Evolutionary conservation across 1,140 invertebrate genomes (phyloP).

Genomic region (Sweltsa coloradensis): DNA sequence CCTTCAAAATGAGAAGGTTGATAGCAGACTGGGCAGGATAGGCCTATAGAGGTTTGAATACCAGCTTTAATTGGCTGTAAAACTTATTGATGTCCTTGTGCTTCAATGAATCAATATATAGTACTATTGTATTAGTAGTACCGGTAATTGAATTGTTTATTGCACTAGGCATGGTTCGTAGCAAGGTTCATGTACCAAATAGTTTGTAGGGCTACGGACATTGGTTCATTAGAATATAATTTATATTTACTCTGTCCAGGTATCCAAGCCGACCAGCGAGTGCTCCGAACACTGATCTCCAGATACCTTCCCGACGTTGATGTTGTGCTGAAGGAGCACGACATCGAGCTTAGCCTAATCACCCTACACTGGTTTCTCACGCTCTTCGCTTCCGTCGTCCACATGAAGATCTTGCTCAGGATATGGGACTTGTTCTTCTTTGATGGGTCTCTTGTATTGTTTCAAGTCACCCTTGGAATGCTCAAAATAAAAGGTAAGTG

Average conservation of each 20-base stretch:
- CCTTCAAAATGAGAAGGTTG: too few species aligned
- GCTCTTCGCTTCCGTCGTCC: conserved; percentile 95
- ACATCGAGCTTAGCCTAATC: conserved; percentile 92
- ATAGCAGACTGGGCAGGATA: too few species aligned
- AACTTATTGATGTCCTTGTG: too few species aligned
- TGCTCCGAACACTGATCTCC: conserved; percentile 78
- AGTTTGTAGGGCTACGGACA: background rate
- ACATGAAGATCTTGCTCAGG: conserved; percentile 87
- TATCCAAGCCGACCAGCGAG: conserved; percentile 87
- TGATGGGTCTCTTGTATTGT: conserved; percentile 91
- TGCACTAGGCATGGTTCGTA: too few species aligned
- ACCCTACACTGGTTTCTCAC: conserved; percentile 97
- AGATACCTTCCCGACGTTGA: conserved; percentile 85
- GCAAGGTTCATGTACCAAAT: background rate
- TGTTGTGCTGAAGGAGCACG: conserved; percentile 78
- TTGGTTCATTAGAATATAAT: background rate
- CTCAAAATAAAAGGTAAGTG: conserved; percentile 70
- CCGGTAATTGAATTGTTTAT: too few species aligned
- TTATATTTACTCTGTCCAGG: conserved; percentile 33
- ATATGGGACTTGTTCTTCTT: conserved; percentile 97
- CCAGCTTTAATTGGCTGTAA: too few species aligned
- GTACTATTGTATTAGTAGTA: too few species aligned
- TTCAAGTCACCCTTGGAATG: conserved; percentile 91
- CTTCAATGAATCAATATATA: too few species aligned
- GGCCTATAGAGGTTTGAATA: too few species aligned